These are phyloP conservation scores for Mus spretus DNA, from an alignment of 2,797 vertebrate genomes.

Conservation along the genomic window DNA sequence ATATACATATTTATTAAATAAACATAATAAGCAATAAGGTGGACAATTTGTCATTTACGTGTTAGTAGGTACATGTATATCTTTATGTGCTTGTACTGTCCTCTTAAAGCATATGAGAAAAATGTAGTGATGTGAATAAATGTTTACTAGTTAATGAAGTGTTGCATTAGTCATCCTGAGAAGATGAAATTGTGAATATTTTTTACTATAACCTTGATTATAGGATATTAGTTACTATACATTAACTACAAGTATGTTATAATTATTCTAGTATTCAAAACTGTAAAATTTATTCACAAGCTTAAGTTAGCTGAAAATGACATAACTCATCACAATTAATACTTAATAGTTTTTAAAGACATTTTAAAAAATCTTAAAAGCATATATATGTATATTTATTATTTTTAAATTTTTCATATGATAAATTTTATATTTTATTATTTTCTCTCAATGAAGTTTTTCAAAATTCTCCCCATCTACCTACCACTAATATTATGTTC, in stretches of 20 bases:
- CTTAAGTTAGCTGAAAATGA: background rate
- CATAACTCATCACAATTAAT: background rate
- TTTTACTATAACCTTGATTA: background rate
- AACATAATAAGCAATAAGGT: background rate
- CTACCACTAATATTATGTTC: background rate
- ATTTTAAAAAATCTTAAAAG: background rate
- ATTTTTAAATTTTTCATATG: background rate
- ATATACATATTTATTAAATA: background rate
- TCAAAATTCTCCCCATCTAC: background rate
- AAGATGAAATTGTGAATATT: background rate
- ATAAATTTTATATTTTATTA: background rate
- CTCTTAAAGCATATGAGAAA: constrained; percentile 3
- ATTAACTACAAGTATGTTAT: background rate
- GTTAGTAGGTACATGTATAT: background rate
- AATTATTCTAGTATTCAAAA: background rate
- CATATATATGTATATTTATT: background rate
- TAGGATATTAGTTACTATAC: background rate
- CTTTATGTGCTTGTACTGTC: background rate
- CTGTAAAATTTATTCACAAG: background rate
- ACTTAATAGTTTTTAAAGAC: background rate
- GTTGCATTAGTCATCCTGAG: background rate
- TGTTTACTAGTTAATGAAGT: background rate
- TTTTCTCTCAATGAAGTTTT: background rate
- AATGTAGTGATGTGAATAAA: background rate
- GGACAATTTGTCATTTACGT: background rate